Evolutionary conservation across 2,797 vertebrate genomes (phyloP), one percentile per base, ranked within the genome.

Genomic region (Xenentodon cancila): DNA sequence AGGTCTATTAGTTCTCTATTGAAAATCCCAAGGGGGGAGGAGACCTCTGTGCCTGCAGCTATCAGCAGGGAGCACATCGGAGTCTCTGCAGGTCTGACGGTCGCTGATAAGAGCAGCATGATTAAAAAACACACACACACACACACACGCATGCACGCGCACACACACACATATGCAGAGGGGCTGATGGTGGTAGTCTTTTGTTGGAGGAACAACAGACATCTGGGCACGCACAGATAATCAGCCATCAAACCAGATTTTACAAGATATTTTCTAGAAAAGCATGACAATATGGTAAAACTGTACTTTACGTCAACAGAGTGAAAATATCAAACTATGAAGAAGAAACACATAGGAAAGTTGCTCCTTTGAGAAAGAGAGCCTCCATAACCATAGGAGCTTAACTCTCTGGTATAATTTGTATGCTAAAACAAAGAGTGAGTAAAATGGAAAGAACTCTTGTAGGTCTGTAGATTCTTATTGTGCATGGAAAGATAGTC

Each of bases 1-100:
- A 74, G 82, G 82, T 91, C 85, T 90, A 89, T 90, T 89, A 91
- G 86, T 82, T 86, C 80, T 76, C 81, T 82, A 88, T 87, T 89
- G 83, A 84, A 88, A 86, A 75, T 60, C 77, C 81, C 63, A 12
- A 69, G 79, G 84, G 81, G 80, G 81, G 73, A 71, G 83, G 82
- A 77, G 80, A 89, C 83, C 82, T 79, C 77, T 59, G 79, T 69
- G 73, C 78, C 75, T 65, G 74, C 72, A 84, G 86, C 82, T 92
- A 91, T 92, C 89, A 91, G 90, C 79, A 50, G 87, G 85, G 89
- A 86, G 86, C 90, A 91, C 77, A 86, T 88, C 89, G 77, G 86
- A 81, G 88, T 81, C 80, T 86, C 83, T 81, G 86, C 85, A 87
- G 89, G 90, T 88, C 89, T 92, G 90, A 91, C 87, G 84, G 83